These are phyloP conservation scores for Agapostemon virescens DNA, from an alignment of 2,888 invertebrate species.

Conservation along the genomic window DNA sequence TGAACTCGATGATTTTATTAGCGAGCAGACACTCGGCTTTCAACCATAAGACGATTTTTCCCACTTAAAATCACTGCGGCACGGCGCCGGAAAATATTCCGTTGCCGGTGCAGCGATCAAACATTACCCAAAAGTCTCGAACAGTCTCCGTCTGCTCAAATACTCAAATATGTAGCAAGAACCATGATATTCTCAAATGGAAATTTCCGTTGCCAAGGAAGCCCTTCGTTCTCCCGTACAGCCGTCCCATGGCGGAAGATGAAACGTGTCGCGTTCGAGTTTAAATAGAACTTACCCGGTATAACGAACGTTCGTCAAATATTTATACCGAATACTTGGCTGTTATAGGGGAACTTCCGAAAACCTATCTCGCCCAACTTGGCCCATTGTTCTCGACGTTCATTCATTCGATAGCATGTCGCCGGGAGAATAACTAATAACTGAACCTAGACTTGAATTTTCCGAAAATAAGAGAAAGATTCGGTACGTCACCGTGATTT, in stretches of 20 bases:
- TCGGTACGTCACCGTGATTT: neutral
- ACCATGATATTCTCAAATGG: constrained; percentile 53
- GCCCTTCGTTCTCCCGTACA: constrained; percentile 5
- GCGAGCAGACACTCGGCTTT: neutral
- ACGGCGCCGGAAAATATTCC: constrained; percentile 39
- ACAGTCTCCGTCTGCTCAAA: constrained; percentile 53
- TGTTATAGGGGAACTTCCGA: constrained; percentile 50
- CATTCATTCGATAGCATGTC: constrained; percentile 25
- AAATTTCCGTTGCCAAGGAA: constrained; percentile 41
- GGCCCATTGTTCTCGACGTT: constrained; percentile 39
- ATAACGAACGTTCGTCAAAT: constrained; percentile 58
- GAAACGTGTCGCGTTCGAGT: constrained; percentile 51
- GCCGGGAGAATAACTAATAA: constrained; percentile 3
- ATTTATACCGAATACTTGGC: constrained; percentile 56
- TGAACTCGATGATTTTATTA: neutral
- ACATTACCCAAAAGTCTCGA: constrained; percentile 49
- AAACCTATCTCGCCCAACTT: constrained; percentile 41
- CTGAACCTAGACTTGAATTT: neutral
- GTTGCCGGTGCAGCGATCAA: constrained; percentile 41
- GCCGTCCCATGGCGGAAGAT: constrained; percentile 8
- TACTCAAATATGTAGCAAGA: constrained; percentile 56
- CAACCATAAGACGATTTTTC: constrained; percentile 7
- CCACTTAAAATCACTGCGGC: neutral
- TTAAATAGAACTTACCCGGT: constrained; percentile 49
- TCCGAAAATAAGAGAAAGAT: neutral